Conservation (phyloP, 2,888 invertebrate species). For the Nezara viridula region DNA sequence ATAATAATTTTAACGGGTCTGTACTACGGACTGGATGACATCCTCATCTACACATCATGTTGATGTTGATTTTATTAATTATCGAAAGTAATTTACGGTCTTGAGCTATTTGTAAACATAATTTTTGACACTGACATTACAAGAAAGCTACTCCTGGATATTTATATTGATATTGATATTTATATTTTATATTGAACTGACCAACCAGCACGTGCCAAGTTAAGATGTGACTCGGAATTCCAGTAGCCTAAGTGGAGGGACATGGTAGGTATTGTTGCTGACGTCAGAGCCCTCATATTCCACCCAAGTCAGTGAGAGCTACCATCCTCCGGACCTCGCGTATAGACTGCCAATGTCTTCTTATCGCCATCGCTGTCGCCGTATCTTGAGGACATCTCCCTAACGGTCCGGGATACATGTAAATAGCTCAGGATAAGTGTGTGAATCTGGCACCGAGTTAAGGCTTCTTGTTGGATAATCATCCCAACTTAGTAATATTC, state of each 20-base stretch:
- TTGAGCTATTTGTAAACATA: neutral
- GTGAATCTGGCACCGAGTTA: neutral
- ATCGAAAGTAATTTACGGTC: neutral
- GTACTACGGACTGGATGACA: too few relatives aligned
- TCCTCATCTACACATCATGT: too few relatives aligned
- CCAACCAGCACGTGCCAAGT: neutral
- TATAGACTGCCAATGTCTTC: neutral
- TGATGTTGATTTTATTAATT: too few relatives aligned
- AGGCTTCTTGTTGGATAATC: neutral
- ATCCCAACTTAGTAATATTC: neutral
- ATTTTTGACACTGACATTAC: neutral
- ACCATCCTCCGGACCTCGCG: neutral
- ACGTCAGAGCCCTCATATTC: neutral
- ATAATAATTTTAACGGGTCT: too few relatives aligned
- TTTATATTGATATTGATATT: too few relatives aligned
- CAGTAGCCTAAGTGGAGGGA: conserved; percentile 28
- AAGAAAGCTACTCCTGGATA: too few relatives aligned
- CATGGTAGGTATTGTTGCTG: neutral
- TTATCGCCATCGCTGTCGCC: neutral
- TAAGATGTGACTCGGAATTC: conserved; percentile 16
- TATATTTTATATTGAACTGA: too few relatives aligned
- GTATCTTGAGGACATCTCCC: neutral
- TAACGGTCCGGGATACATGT: neutral
- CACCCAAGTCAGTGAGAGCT: neutral
- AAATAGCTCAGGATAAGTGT: neutral